Percentiles rank a stretch among this genome's conserved stretches.
These are phyloP conservation scores for Perodicticus potto DNA, from an alignment of 2,797 vertebrate genomes.

Conservation along the genomic window DNA sequence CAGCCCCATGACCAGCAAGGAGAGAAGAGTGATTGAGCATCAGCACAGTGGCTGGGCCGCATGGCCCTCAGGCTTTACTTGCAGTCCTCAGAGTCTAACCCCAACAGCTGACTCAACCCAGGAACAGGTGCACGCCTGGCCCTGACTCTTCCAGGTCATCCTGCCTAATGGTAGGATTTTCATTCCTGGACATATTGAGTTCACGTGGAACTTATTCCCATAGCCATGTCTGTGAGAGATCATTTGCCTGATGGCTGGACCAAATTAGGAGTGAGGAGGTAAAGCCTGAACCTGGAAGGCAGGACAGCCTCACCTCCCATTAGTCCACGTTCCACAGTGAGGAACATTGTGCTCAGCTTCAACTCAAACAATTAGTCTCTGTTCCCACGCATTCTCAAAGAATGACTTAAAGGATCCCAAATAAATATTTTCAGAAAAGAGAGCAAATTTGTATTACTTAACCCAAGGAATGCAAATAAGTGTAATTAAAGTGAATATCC, in stretches of 20 bases:
- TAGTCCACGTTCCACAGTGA: constrained; percentile 53
- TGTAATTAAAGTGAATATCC: constrained; percentile 82
- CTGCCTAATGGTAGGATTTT: not conserved
- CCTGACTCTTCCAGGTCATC: not conserved
- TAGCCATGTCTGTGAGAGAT: not conserved
- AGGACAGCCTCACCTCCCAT: constrained; percentile 70
- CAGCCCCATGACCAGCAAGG: fast-evolving
- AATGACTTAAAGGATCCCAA: constrained; percentile 83
- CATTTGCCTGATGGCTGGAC: not conserved
- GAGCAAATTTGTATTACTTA: constrained; percentile 87
- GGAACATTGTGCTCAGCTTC: constrained; percentile 79
- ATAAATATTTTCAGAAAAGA: constrained; percentile 85
- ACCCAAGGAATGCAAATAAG: constrained; percentile 85
- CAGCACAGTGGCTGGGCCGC: too few relatives aligned
- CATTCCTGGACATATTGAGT: not conserved
- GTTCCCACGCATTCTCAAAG: constrained; percentile 83
- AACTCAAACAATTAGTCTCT: constrained; percentile 84
- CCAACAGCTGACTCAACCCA: not conserved
- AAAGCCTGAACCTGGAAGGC: not conserved
- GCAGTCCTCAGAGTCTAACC: too few relatives aligned
- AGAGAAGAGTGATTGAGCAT: not conserved
- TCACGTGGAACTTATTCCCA: not conserved
- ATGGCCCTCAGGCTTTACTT: not conserved
- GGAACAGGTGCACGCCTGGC: not conserved
- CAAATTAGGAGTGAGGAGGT: not conserved